Percentiles rank a stretch among this genome's conserved stretches.
Conservation (phyloP, 2,113 vertebrate genomes). For the Leptobrachium leishanense region DNA sequence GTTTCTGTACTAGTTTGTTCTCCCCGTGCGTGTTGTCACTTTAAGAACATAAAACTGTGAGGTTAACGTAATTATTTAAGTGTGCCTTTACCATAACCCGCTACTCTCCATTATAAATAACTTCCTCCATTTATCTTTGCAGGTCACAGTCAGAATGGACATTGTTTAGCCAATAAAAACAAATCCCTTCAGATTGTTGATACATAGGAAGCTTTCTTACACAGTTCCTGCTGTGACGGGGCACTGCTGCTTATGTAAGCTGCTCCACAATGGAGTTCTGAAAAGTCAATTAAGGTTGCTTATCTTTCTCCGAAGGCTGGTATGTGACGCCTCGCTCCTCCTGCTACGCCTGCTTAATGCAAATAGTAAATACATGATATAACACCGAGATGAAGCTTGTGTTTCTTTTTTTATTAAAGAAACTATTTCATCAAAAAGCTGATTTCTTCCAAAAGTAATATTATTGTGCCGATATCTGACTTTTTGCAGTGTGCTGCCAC, state of each 20-base stretch:
- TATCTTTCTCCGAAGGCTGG: background rate
- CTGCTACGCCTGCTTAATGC: background rate
- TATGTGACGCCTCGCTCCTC: background rate
- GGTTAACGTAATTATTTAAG: constrained; percentile 1
- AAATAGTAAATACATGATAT: background rate
- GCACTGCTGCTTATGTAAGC: constrained; percentile 52
- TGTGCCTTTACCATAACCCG: background rate
- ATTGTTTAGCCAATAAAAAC: constrained; percentile 60
- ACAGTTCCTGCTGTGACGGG: constrained; percentile 55
- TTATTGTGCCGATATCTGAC: no score
- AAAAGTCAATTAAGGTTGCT: background rate
- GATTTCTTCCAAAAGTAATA: no score
- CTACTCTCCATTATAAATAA: constrained; percentile 27
- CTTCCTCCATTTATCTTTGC: constrained; percentile 53
- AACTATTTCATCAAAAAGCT: no score
- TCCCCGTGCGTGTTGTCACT: no score
- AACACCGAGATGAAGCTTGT: no score
- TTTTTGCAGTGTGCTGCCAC: no score
- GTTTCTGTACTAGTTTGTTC: no score
- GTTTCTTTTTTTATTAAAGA: no score
- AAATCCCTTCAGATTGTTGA: constrained; percentile 52
- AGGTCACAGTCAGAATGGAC: constrained; percentile 42
- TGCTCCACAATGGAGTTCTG: background rate
- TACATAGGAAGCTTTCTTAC: constrained; percentile 57
- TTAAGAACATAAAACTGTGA: background rate